Evolutionary conservation across 2,888 invertebrate genomes (phyloP).

Genomic region (Salticus scenicus): DNA sequence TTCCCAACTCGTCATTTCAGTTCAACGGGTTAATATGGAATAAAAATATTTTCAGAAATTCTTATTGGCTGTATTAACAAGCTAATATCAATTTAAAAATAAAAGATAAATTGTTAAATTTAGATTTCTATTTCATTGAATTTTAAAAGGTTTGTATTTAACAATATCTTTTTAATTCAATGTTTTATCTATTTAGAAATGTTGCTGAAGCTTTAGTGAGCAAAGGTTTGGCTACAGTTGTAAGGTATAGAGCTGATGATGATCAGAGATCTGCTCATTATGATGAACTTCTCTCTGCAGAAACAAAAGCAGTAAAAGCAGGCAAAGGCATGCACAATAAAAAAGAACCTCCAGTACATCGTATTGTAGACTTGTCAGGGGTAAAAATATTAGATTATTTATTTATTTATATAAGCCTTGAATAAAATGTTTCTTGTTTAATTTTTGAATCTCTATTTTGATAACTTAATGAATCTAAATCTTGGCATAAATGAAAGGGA

Average conservation of each 20-base stretch:
- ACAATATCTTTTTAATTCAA: too few relatives aligned
- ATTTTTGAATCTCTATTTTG: neutral
- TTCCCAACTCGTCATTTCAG: too few relatives aligned
- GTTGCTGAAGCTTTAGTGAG: constrained; percentile 94
- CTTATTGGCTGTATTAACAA: too few relatives aligned
- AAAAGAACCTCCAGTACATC: constrained; percentile 82
- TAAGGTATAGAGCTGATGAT: constrained; percentile 95
- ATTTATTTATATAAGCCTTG: neutral
- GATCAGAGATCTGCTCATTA: constrained; percentile 96
- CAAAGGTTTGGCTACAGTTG: constrained; percentile 93
- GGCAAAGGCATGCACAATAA: constrained; percentile 88
- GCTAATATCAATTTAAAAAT: too few relatives aligned
- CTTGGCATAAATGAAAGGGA: too few relatives aligned
- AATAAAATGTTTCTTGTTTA: neutral
- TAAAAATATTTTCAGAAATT: too few relatives aligned
- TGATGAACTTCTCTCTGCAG: constrained; percentile 93
- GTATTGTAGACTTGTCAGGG: constrained; percentile 90
- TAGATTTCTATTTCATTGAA: too few relatives aligned
- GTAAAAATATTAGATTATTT: constrained; percentile 73
- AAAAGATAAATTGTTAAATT: too few relatives aligned
- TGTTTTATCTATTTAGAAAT: constrained; percentile 81
- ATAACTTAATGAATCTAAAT: too few relatives aligned
- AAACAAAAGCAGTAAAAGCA: constrained; percentile 92
- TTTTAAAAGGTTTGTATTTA: too few relatives aligned
- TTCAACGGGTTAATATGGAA: too few relatives aligned